Evolutionary conservation across 2,113 vertebrate genomes (phyloP).

Genomic region (Cepphus grylle): DNA sequence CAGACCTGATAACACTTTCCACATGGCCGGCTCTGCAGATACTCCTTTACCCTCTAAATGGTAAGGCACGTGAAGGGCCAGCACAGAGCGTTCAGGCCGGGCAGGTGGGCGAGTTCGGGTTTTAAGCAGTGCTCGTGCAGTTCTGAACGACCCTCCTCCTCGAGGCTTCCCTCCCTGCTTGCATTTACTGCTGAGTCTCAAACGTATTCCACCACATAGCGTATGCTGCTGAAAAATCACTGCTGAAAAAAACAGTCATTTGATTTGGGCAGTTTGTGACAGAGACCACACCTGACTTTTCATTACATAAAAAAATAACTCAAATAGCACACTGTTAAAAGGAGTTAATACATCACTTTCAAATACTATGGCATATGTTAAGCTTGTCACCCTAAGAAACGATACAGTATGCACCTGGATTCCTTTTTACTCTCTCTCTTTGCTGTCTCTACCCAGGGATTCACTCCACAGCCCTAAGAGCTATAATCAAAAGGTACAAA

Average conservation of each 20-base stretch:
- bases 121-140: not conserved
- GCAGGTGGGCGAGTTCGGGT: not conserved
- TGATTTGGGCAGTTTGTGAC: not conserved
- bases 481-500: not conserved
- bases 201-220: fast-evolving
- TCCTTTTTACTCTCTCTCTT: not conserved
- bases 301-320: not conserved
- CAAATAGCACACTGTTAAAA: not conserved
- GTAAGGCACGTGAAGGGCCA: not conserved
- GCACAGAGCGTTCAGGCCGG: fast-evolving
- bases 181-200: not conserved
- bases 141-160: too few relatives aligned
- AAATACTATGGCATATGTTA: not conserved
- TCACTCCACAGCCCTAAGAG: not conserved
- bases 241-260: not conserved
- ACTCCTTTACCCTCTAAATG: not conserved
- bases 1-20: not conserved
- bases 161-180: not conserved
- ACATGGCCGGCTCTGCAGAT: fast-evolving
- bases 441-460: not conserved
- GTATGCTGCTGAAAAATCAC: not conserved
- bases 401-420: not conserved
- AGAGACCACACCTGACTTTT: not conserved
- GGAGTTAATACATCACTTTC: not conserved
- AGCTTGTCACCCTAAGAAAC: not conserved